Percentiles rank a stretch among this genome's conserved stretches.
phyloP scores from a whole-genome alignment of 2,797 vertebrate genomes.

The Bothrops alternatus region DNA sequence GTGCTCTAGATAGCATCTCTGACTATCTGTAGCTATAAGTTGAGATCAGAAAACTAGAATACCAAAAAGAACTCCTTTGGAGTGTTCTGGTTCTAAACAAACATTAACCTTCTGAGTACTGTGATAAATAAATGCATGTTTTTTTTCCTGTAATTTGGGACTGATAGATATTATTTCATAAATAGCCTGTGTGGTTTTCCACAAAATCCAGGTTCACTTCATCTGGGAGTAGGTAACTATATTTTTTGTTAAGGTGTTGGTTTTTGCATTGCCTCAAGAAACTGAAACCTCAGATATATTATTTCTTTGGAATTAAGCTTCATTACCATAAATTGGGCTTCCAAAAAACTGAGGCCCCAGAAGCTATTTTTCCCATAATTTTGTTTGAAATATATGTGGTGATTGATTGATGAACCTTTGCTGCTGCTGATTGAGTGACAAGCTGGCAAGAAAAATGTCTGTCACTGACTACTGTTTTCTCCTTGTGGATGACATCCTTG shows the following conservation, averaged over 20 bases:
- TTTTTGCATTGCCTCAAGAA: not conserved
- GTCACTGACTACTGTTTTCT: not conserved
- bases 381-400: not conserved
- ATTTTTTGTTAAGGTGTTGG: not conserved
- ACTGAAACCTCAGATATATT: not conserved
- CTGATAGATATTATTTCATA: not conserved
- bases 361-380: not conserved
- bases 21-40: not conserved
- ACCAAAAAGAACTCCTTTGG: not conserved
- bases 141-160: not conserved
- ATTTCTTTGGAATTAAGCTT: not conserved
- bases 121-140: not conserved
- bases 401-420: not conserved
- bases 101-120: not conserved
- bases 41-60: not conserved
- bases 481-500: not conserved
- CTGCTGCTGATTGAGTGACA: not conserved
- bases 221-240: not conserved
- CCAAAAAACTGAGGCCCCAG: not conserved
- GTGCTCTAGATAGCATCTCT: not conserved
- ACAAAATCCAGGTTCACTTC: not conserved
- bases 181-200: not conserved
- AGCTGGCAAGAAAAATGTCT: constrained; percentile 9
- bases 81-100: not conserved
- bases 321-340: not conserved